phyloP scores from a whole-genome alignment of 2,888 invertebrate genomes.

The Athalia rosae region DNA sequence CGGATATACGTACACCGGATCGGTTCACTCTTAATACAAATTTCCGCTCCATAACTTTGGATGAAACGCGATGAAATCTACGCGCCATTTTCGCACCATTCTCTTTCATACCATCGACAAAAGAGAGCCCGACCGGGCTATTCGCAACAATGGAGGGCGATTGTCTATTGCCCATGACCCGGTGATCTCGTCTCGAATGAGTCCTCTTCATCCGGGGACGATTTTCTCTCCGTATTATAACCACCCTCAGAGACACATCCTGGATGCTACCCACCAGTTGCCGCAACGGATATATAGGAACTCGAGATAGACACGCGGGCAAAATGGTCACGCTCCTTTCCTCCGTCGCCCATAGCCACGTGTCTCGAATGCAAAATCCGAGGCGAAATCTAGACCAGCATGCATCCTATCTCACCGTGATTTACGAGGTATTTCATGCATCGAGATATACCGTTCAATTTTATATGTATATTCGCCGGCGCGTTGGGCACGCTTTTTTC shows the following conservation, averaged over 20 bases:
- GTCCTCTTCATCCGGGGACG: slow-evolving; percentile 45
- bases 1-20: too few relatives aligned
- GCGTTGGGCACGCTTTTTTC: slow-evolving; percentile 26
- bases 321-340: slow-evolving; percentile 67
- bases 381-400: slow-evolving; percentile 52
- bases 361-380: slow-evolving; percentile 62
- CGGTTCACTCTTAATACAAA: background rate
- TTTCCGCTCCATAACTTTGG: slow-evolving; percentile 39
- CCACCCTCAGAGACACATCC: background rate
- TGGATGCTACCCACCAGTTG: slow-evolving; percentile 27
- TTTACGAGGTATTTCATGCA: slow-evolving; percentile 34
- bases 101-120: slow-evolving; percentile 1
- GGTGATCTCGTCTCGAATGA: slow-evolving; percentile 48
- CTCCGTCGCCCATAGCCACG: slow-evolving; percentile 62
- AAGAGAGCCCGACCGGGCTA: slow-evolving; percentile 16
- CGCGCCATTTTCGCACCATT: slow-evolving; percentile 28
- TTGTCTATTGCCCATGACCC: slow-evolving; percentile 55
- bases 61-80: slow-evolving; percentile 6
- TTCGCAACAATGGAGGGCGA: slow-evolving; percentile 54
- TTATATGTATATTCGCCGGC: slow-evolving; percentile 22
- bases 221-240: slow-evolving; percentile 22
- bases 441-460: slow-evolving; percentile 26
- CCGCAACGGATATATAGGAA: slow-evolving; percentile 5
- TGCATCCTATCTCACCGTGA: slow-evolving; percentile 39
- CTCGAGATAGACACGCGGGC: slow-evolving; percentile 53